Evolutionary conservation across 2,797 vertebrate genomes (phyloP).

Genomic region (Platalea minor): DNA sequence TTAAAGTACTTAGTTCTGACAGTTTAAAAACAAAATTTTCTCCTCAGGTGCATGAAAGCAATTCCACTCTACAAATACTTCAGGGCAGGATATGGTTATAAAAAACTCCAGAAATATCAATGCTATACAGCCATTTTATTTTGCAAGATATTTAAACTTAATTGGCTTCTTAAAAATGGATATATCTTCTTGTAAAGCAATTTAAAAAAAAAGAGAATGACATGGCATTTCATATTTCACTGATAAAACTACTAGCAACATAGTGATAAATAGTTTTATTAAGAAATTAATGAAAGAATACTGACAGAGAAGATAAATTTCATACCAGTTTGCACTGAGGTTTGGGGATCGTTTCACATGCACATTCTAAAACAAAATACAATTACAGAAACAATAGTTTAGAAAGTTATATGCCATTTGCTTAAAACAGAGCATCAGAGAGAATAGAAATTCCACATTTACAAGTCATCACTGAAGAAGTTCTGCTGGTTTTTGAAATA

Average conservation of each 20-base stretch:
- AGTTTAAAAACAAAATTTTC: neutral
- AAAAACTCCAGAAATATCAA: neutral
- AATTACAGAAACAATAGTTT: neutral
- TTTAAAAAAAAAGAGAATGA: neutral
- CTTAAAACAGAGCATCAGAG: neutral
- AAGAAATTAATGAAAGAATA: neutral
- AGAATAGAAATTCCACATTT: neutral
- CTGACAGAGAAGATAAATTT: neutral
- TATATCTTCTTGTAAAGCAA: neutral
- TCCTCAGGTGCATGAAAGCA: neutral
- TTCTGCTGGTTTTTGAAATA: neutral
- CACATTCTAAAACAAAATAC: slow-evolving; percentile 81
- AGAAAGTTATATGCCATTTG: neutral
- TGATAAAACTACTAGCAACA: neutral
- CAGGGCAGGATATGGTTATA: neutral
- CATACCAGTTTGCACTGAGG: slow-evolving; percentile 90
- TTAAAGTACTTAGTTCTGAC: neutral
- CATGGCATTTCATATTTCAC: neutral
- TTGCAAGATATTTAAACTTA: neutral
- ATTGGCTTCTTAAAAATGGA: neutral
- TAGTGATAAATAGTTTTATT: neutral
- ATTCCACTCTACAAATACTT: neutral
- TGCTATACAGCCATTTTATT: neutral
- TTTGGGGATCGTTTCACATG: slow-evolving; percentile 84
- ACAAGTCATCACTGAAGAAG: neutral